Conservation (phyloP, 2,888 invertebrate genomes). For the Pristionchus mayeri region DNA sequence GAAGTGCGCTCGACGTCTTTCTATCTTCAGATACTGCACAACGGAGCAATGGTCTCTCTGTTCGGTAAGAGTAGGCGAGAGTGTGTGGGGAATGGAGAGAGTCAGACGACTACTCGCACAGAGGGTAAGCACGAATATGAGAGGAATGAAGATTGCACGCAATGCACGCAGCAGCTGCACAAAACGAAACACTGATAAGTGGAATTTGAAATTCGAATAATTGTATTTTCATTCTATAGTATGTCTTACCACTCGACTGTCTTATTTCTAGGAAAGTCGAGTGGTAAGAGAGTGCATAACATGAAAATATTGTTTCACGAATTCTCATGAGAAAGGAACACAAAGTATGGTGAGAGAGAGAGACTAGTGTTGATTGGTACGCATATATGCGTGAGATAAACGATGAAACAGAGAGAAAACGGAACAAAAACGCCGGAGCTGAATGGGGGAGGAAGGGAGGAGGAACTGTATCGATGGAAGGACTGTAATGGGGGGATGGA, state of each 20-base stretch:
- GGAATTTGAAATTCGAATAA: too few relatives aligned
- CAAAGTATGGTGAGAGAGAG: not conserved
- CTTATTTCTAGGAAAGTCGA: too few relatives aligned
- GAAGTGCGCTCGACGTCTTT: not conserved
- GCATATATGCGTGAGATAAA: not conserved
- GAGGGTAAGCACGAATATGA: too few relatives aligned
- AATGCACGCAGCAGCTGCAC: not conserved
- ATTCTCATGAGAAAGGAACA: too few relatives aligned
- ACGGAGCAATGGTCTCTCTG: slow-evolving; percentile 15
- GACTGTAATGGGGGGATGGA: slow-evolving; percentile 11
- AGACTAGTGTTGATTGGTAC: not conserved
- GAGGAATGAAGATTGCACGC: too few relatives aligned
- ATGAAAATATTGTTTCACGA: too few relatives aligned
- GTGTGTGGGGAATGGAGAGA: too few relatives aligned
- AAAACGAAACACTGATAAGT: not conserved
- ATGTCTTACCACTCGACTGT: too few relatives aligned
- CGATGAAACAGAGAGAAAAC: not conserved
- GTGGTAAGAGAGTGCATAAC: too few relatives aligned
- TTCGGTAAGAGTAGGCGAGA: not conserved
- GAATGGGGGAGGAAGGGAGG: slow-evolving; percentile 12
- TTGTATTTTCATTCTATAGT: too few relatives aligned
- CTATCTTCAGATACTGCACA: not conserved
- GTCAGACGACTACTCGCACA: too few relatives aligned
- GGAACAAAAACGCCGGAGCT: not conserved
- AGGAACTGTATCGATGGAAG: slow-evolving; percentile 31